phyloP scores from a whole-genome alignment of 2,113 vertebrate genomes.

The Pangasianodon hypophthalmus region DNA sequence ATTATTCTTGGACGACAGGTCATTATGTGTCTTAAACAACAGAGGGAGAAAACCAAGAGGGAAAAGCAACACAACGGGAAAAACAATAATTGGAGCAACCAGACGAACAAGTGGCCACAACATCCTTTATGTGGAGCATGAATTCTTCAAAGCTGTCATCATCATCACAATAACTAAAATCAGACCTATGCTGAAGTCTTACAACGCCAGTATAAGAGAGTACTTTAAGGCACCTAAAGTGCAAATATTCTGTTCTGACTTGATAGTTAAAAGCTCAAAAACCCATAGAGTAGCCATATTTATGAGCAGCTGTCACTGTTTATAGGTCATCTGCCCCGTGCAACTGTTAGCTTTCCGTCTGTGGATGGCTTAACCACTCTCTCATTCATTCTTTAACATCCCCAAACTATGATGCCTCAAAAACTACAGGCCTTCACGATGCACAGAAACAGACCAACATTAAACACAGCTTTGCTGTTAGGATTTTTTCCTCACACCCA shows the following conservation, averaged over 20 bases:
- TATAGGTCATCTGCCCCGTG: too few relatives aligned
- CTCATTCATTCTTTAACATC: not conserved
- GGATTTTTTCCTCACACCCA: not conserved
- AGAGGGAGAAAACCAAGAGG: slow-evolving; percentile 45
- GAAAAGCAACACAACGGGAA: slow-evolving; percentile 52
- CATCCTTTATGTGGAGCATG: not conserved
- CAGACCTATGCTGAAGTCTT: not conserved
- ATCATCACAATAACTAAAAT: not conserved
- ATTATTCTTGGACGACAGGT: slow-evolving; percentile 70
- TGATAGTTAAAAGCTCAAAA: not conserved
- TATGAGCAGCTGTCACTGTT: not conserved
- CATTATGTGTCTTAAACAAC: slow-evolving; percentile 65
- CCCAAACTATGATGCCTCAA: too few relatives aligned
- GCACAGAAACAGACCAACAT: not conserved
- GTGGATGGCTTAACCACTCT: not conserved
- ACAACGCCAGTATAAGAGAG: not conserved
- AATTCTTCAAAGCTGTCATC: not conserved
- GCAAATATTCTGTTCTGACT: too few relatives aligned
- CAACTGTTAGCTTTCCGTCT: too few relatives aligned
- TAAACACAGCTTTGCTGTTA: not conserved
- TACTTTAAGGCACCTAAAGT: not conserved
- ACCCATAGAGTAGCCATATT: not conserved
- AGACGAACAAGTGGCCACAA: slow-evolving; percentile 44
- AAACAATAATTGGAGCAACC: slow-evolving; percentile 55
- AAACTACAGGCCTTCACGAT: not conserved